Conservation (phyloP, 2,797 vertebrate species). For the Sebastes steindachneri region DNA sequence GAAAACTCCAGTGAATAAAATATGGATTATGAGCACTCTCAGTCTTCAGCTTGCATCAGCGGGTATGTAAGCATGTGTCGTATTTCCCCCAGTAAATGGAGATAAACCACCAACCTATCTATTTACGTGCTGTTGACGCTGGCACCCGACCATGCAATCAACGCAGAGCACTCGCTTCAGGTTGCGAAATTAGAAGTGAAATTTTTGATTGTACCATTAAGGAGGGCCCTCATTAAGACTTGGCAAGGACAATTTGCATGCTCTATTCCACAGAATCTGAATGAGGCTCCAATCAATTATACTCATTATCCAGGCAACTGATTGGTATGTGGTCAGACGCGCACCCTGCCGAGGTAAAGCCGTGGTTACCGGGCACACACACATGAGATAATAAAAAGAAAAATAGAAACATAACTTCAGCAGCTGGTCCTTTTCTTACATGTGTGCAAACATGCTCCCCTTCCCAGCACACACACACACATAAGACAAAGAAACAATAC, state of each 20-base stretch:
- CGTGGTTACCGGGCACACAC: slow-evolving; percentile 46
- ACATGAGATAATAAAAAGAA: not conserved
- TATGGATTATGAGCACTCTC: slow-evolving; percentile 36
- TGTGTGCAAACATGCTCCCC: slow-evolving; percentile 24
- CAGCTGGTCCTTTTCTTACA: slow-evolving; percentile 9
- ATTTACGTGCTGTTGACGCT: slow-evolving; percentile 43
- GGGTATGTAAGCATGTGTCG: slow-evolving; percentile 17
- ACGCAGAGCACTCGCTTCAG: slow-evolving; percentile 50
- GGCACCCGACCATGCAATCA: slow-evolving; percentile 68
- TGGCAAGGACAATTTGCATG: slow-evolving; percentile 80
- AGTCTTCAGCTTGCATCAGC: slow-evolving; percentile 12
- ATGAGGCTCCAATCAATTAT: slow-evolving; percentile 79
- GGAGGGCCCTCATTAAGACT: slow-evolving; percentile 72
- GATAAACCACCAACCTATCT: slow-evolving; percentile 47
- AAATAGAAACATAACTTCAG: slow-evolving; percentile 4
- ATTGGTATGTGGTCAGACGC: slow-evolving; percentile 72
- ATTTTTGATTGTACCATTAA: slow-evolving; percentile 80
- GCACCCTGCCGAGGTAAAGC: slow-evolving; percentile 46
- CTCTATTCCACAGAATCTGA: slow-evolving; percentile 78
- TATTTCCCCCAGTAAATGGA: slow-evolving; percentile 43
- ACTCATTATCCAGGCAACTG: slow-evolving; percentile 74
- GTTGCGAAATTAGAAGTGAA: slow-evolving; percentile 69
- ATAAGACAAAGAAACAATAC: not conserved
- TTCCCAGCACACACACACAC: not conserved
- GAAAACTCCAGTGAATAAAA: slow-evolving; percentile 45